These are phyloP conservation scores for Antigone vipio DNA, from an alignment of 2,113 vertebrate species.

Conservation along the genomic window DNA sequence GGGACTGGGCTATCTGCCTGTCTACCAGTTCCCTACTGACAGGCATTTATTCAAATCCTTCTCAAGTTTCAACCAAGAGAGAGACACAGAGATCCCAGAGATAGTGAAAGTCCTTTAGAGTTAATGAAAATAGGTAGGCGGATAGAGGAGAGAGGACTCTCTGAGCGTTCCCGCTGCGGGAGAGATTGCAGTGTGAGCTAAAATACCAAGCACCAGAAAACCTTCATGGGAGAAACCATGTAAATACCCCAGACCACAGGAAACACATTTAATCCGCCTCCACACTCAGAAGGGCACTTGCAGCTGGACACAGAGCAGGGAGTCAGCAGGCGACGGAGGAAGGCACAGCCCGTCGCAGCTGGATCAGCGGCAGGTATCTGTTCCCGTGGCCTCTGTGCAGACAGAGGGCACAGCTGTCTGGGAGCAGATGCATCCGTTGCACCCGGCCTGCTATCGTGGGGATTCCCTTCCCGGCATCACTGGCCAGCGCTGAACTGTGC, in stretches of 20 bases:
- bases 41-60: background rate
- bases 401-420: background rate
- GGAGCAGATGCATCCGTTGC: background rate
- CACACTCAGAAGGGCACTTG: background rate
- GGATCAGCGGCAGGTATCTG: background rate
- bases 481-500: background rate
- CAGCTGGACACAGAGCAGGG: background rate
- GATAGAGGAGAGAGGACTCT: background rate
- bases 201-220: background rate
- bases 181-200: background rate
- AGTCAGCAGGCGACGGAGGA: background rate
- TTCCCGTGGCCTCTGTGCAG: background rate
- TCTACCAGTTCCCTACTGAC: background rate
- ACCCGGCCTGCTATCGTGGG: background rate
- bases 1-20: background rate
- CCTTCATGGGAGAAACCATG: background rate
- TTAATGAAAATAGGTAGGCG: background rate
- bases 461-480: background rate
- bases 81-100: background rate
- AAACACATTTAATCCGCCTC: background rate
- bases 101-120: background rate
- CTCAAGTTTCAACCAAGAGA: background rate
- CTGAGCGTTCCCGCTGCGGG: background rate
- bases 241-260: background rate
- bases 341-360: fast-evolving